Conservation (phyloP, 2,888 invertebrate genomes). For the Cyrtodaria siliqua region DNA sequence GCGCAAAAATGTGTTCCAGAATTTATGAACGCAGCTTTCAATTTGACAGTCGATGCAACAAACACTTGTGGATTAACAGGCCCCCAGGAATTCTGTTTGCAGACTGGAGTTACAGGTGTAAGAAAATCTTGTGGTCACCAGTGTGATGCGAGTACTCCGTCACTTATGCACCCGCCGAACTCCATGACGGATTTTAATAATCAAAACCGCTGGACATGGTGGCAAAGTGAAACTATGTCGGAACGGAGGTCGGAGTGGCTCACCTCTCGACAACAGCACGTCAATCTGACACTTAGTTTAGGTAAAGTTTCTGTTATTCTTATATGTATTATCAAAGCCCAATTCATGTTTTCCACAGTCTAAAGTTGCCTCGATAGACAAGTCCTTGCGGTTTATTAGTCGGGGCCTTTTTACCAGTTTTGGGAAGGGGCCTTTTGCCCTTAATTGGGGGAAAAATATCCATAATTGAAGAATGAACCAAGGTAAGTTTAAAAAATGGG, state of each 20-base stretch:
- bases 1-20: conserved; percentile 96
- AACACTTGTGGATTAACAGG: conserved; percentile 96
- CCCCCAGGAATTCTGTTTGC: conserved; percentile 92
- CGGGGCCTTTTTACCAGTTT: too few species aligned
- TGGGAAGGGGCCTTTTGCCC: too few species aligned
- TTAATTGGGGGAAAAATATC: too few species aligned
- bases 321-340: too few species aligned
- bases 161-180: conserved; percentile 90
- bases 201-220: conserved; percentile 87
- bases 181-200: conserved; percentile 97
- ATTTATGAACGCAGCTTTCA: conserved; percentile 98
- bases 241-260: conserved; percentile 96
- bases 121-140: conserved; percentile 88
- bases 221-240: conserved; percentile 94
- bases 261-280: conserved; percentile 87
- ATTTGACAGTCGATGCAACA: conserved; percentile 95
- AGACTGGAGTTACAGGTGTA: conserved; percentile 91
- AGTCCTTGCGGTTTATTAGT: too few species aligned
- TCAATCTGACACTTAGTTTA: conserved; percentile 96
- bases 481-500: too few species aligned
- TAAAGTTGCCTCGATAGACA: too few species aligned
- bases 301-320: too few species aligned
- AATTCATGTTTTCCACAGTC: too few species aligned
- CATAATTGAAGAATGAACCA: too few species aligned
- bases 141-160: conserved; percentile 89